Base-by-base conservation (phyloP, 2,113 vertebrate genomes). In the Trachemys scripta region DNA sequence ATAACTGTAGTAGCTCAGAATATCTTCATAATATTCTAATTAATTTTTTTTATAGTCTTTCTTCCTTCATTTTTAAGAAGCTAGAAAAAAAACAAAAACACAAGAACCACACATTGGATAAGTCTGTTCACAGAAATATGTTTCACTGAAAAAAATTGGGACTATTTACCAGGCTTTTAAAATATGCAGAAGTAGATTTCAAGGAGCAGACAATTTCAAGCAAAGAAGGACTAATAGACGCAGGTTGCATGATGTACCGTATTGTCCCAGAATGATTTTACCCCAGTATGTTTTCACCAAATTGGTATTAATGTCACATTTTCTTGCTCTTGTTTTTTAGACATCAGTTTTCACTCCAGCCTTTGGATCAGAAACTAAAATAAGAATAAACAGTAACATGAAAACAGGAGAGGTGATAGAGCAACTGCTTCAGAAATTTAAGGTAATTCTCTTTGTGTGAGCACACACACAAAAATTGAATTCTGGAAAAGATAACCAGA, bases 301-400 rank as follows among this genome's bases (percentile, higher is more conserved):
- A 9, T 38, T 83, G 5, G 1, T 0, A 2, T 20, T 89, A 4
- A 2, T 0, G 0, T 16, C 4, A 76, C 5, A 1, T 45, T 49
- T 5, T 53, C 10, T 0, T 9, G 2, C 14, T 51, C 57, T 38
- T 93, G 16, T 90, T 88, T 95, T 75, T n/a, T 90, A 99, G 99
- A 99, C 99, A 0, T 99, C 99, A 0, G 98, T 99, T 96, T 99
- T 99, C 42, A 99, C 98, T 2, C 99, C 99, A 2, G 98, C 98
- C 59, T 99, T 98, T 91, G 99, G 98, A 45, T 99, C 99, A 1
- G 97, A 99, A 89, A 99, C 99, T 59, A 99, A 99, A 92, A 99
- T 99, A 82, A 98, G 99, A 53, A 98, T 99, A 89, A 98, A 97
- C 87, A 99, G 99, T 98, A 97, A 87, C 20, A 99, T 99, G 99